Conservation (phyloP, 1,140 invertebrate genomes). For the Battus philenor region DNA sequence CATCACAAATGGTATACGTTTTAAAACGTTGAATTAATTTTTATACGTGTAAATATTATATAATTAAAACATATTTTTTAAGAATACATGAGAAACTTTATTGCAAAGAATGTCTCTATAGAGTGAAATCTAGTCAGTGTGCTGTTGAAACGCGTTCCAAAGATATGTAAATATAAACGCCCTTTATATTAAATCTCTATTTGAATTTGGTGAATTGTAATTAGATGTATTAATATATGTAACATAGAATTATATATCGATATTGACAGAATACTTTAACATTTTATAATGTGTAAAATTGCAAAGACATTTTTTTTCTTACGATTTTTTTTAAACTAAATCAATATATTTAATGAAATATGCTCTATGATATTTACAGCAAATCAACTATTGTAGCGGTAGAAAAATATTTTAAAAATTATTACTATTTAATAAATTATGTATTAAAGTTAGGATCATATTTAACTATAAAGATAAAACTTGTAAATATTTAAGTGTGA, state of each 20-base stretch:
- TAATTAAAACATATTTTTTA: constrained; percentile 19
- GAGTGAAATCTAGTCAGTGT: constrained; percentile 72
- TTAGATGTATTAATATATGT: not conserved
- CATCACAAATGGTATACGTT: not conserved
- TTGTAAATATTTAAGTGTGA: too few species aligned
- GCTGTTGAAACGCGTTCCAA: constrained; percentile 69
- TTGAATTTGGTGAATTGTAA: too few species aligned
- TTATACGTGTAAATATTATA: constrained; percentile 9
- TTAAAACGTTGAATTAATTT: constrained; percentile 4
- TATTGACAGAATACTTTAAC: too few species aligned
- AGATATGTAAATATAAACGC: constrained; percentile 62
- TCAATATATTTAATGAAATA: not conserved
- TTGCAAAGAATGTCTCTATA: constrained; percentile 35
- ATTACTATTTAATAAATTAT: too few species aligned
- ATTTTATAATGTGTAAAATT: too few species aligned
- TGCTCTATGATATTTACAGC: not conserved
- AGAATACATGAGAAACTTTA: not conserved
- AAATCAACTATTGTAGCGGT: too few species aligned
- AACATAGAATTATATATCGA: not conserved
- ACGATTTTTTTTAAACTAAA: too few species aligned
- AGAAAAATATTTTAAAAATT: not conserved
- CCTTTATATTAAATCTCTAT: constrained; percentile 23
- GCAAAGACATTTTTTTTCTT: too few species aligned
- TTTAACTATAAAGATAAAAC: too few species aligned
- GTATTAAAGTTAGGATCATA: too few species aligned